These are phyloP conservation scores for Polypterus senegalus DNA, from an alignment of 2,113 vertebrate genomes.

Conservation along the genomic window DNA sequence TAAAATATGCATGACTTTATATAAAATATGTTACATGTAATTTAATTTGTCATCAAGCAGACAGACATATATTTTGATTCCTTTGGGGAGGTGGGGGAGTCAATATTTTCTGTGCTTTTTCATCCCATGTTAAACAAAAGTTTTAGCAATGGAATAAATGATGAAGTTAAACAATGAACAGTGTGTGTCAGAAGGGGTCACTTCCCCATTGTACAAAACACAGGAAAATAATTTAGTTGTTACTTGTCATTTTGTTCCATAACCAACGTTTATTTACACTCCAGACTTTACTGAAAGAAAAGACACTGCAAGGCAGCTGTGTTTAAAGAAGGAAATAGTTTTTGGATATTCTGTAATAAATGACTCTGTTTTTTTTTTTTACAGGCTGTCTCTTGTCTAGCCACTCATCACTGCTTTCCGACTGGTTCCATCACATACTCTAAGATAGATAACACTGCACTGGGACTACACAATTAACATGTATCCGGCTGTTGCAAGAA, in stretches of 20 bases:
- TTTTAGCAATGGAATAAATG: no score
- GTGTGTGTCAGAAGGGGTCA: no score
- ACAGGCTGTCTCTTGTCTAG: conserved; percentile 26
- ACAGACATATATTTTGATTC: no score
- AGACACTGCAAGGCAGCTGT: conserved; percentile 49
- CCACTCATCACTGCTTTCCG: conserved; percentile 31
- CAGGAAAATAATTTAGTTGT: no score
- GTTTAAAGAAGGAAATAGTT: conserved; percentile 61
- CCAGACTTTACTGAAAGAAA: conserved; percentile 23
- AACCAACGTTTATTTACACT: conserved; percentile 22
- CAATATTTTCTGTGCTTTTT: no score
- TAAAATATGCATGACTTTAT: no score
- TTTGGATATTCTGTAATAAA: conserved; percentile 38
- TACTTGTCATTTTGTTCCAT: conserved; percentile 15
- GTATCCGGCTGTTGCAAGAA: conserved; percentile 34
- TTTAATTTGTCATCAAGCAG: no score
- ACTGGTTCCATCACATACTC: conserved; percentile 33
- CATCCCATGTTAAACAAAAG: no score
- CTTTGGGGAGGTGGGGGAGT: no score
- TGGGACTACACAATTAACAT: conserved; percentile 38
- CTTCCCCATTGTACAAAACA: no score
- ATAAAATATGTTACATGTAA: no score
- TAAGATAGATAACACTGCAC: conserved; percentile 29
- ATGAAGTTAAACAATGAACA: no score
- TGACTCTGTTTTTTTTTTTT: conserved; percentile 28